Evolutionary conservation across 1,140 invertebrate genomes (phyloP), one percentile per base, ranked within the genome.

Genomic region (Acromyrmex heyeri): DNA sequence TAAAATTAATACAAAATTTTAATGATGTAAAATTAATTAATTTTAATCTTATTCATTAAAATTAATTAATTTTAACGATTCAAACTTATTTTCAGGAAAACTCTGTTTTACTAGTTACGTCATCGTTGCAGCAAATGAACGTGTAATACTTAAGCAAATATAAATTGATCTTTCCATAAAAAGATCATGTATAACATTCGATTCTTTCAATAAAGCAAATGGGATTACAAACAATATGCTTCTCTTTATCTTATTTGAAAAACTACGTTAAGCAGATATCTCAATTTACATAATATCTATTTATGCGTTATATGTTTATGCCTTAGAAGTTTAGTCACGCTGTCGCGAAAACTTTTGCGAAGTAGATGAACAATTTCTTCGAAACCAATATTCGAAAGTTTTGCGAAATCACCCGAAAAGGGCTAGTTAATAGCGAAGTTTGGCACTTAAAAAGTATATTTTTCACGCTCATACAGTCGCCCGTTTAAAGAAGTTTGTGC

Each of bases 361-460:
- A 16, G 67, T n/a, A 44, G 2, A 67, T 50, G 48, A n/a, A 55
- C 61, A 27, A 78, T 81, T 73, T 72, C 59, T 73, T 34, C 14
- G n/a, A 75, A 61, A 75, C 57, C 57, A 30, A 73, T 83, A 83
- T 83, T 61, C 24, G 3, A 14, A 50, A 24, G 38, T 75, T 83
- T 48, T 61, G 38, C 48, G 30, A 75, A 59, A 83, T 83, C n/a
- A 24, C 0, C 14, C 55, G 38, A 75, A 83, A 83, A 69, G 27
- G 30, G 24, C 44, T 50, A 73, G 69, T 69, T 83, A 62, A 72
- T 83, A 61, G 48, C 79, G 34, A 83, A 83, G 65, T 73, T 73
- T n/a, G 69, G 18, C 14, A 83, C 21, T 59, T 61, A 72, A 59
- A 72, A 72, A 72, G 53, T 72, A 59, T 75, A 83, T 75, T 75